Conservation (phyloP, 2,797 vertebrate species). For the Gambusia yucatana region DNA sequence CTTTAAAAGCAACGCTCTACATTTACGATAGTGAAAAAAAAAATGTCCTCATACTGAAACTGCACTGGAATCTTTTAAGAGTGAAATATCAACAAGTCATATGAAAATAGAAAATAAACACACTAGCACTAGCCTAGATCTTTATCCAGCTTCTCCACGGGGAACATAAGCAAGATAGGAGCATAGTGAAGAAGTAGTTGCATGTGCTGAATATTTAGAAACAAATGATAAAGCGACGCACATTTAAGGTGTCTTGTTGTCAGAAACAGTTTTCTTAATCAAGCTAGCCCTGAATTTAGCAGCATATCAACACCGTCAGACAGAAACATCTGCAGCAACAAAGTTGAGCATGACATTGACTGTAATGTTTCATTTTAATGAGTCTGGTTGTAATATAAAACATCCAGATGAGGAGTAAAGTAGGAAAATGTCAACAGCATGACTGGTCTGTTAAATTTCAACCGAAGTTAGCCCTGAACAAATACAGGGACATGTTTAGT, state of each 20-base stretch:
- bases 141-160: not conserved
- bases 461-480: too few relatives aligned
- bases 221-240: not conserved
- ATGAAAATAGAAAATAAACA: not conserved
- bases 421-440: too few relatives aligned
- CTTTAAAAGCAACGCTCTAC: not conserved
- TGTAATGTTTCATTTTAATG: too few relatives aligned
- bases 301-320: too few relatives aligned
- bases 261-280: not conserved
- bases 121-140: not conserved
- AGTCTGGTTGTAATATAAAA: too few relatives aligned
- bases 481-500: too few relatives aligned
- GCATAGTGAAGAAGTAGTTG: too few relatives aligned
- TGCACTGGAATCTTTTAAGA: not conserved
- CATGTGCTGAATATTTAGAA: not conserved
- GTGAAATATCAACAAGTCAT: not conserved
- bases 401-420: too few relatives aligned
- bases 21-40: not conserved
- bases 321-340: too few relatives aligned
- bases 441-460: too few relatives aligned
- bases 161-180: not conserved
- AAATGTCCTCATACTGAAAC: not conserved
- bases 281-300: not conserved
- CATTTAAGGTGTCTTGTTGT: not conserved
- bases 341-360: too few relatives aligned